These are phyloP conservation scores for Alauda arvensis DNA, from an alignment of 2,797 vertebrate genomes.

Conservation along the genomic window DNA sequence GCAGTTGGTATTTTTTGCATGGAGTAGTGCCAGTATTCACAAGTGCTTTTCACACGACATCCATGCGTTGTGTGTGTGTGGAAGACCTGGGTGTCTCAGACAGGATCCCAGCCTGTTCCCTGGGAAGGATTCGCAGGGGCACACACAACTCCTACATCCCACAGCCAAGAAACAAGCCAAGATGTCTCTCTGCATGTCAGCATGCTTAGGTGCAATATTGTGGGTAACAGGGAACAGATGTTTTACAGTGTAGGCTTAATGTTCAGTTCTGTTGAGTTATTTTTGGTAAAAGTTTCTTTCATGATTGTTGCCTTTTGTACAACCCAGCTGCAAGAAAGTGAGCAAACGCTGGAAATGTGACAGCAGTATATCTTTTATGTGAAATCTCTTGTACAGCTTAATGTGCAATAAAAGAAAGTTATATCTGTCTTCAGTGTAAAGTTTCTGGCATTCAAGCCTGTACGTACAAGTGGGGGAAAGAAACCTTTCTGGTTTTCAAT, in stretches of 20 bases:
- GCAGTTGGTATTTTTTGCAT: conserved; percentile 73
- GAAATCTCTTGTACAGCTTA: conserved; percentile 83
- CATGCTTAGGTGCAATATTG: conserved; percentile 77
- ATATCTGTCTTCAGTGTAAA: conserved; percentile 83
- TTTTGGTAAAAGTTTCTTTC: conserved; percentile 74
- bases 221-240: conserved; percentile 73
- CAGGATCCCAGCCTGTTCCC: conserved; percentile 40
- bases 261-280: conserved; percentile 61
- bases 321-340: conserved; percentile 75
- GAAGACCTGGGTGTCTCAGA: conserved; percentile 46
- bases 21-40: conserved; percentile 63
- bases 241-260: conserved; percentile 73
- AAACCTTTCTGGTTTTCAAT: conserved; percentile 59
- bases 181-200: conserved; percentile 73
- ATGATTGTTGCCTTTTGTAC: conserved; percentile 79
- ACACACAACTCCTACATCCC: conserved; percentile 55
- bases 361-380: conserved; percentile 78
- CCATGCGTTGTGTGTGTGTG: conserved; percentile 59
- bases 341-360: conserved; percentile 77
- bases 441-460: conserved; percentile 75
- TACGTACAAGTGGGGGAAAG: conserved; percentile 62
- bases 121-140: conserved; percentile 37
- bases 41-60: conserved; percentile 71
- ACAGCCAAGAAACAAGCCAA: conserved; percentile 64
- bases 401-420: conserved; percentile 85